Percentiles rank a stretch among this genome's conserved stretches.
Conservation (phyloP, 1,140 invertebrate genomes). For the Dreissena polymorpha region DNA sequence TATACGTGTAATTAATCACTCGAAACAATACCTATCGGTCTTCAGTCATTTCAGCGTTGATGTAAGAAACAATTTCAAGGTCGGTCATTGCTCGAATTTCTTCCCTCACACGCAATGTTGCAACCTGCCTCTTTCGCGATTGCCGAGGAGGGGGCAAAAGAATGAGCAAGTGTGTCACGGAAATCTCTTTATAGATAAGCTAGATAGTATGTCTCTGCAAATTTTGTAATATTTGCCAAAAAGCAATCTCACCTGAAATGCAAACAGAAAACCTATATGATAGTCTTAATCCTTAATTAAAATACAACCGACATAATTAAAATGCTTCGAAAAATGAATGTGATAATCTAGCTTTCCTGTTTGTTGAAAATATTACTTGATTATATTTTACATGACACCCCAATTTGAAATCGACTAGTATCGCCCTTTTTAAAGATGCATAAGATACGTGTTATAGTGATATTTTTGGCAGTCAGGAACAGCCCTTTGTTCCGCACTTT, state of each 20-base stretch:
- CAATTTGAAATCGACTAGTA: too few relatives aligned
- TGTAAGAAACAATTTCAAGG: background rate
- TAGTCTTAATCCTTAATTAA: too few relatives aligned
- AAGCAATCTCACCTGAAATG: background rate
- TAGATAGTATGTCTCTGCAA: constrained; percentile 4
- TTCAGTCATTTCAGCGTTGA: constrained; percentile 36
- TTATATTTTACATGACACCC: too few relatives aligned
- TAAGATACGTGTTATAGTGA: too few relatives aligned
- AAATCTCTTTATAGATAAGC: background rate
- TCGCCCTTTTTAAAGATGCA: too few relatives aligned
- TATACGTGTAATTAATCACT: too few relatives aligned
- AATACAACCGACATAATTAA: too few relatives aligned
- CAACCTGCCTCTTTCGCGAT: constrained; percentile 19
- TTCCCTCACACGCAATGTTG: background rate
- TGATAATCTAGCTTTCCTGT: too few relatives aligned
- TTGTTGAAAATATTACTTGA: too few relatives aligned
- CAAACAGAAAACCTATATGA: constrained; percentile 1
- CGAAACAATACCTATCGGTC: constrained; percentile 5
- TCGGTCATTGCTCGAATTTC: constrained; percentile 23
- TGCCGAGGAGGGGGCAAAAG: background rate
- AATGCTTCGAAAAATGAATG: too few relatives aligned
- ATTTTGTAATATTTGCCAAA: constrained; percentile 26
- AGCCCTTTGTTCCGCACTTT: too few relatives aligned
- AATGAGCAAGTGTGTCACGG: background rate
- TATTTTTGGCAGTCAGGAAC: too few relatives aligned